Evolutionary conservation across 2,797 vertebrate genomes (phyloP).

Genomic region (Aplochiton taeniatus): DNA sequence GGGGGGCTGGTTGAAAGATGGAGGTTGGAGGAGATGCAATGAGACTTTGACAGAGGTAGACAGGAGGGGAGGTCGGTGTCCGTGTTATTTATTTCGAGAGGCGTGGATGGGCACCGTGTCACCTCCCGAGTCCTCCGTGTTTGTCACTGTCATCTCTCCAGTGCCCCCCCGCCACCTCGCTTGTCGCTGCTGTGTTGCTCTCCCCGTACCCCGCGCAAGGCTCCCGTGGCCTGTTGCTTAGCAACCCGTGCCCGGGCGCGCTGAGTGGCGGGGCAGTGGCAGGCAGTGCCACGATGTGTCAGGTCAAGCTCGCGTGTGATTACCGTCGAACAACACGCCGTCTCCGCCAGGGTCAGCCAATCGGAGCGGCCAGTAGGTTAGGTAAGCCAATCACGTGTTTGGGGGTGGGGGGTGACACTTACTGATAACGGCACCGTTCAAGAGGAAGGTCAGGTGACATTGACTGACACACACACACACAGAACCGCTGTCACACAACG

Average conservation of each 20-base stretch:
- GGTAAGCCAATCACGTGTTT: conserved; percentile 28
- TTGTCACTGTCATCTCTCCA: conserved; percentile 51
- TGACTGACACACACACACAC: conserved; percentile 3
- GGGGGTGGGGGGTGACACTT: conserved; percentile 24
- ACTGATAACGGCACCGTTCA: conserved; percentile 25
- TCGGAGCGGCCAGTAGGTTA: conserved; percentile 41
- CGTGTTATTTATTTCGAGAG: conserved; percentile 1
- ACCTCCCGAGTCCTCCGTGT: conserved; percentile 41
- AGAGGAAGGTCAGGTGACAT: neutral
- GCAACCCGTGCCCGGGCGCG: conserved; percentile 63
- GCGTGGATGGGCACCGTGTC: conserved; percentile 44
- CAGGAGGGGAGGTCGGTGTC: conserved; percentile 28
- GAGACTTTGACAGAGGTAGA: conserved; percentile 32
- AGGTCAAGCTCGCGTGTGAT: conserved; percentile 72
- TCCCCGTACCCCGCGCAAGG: conserved; percentile 11
- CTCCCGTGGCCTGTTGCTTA: conserved; percentile 66
- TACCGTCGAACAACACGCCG: conserved; percentile 61
- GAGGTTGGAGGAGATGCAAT: conserved; percentile 28
- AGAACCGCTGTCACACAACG: conserved; percentile 6
- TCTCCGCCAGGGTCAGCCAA: conserved; percentile 50
- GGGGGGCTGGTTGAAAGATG: conserved; percentile 1
- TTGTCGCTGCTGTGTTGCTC: conserved; percentile 19
- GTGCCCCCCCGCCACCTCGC: conserved; percentile 36
- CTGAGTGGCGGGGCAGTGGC: conserved; percentile 53
- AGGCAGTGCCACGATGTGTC: conserved; percentile 64